Conservation (phyloP, 2,113 vertebrate genomes). For the Sphyrna mokarran region DNA sequence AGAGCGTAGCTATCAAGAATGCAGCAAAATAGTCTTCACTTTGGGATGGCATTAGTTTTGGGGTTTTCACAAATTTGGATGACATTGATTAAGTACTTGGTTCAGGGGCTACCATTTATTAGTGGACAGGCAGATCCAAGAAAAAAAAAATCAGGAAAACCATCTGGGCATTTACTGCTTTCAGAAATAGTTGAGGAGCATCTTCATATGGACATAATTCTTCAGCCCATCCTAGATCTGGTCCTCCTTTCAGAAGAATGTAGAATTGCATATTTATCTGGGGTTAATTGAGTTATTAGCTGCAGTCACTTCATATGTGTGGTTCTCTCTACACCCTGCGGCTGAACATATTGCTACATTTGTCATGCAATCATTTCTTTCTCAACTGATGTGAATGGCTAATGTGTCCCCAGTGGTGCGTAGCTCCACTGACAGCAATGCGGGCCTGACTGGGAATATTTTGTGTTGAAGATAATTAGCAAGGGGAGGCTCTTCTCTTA, state of each 20-base stretch:
- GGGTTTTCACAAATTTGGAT: too few relatives aligned
- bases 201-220: background rate
- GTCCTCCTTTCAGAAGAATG: too few relatives aligned
- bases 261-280: background rate
- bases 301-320: background rate
- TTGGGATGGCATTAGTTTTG: background rate
- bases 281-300: background rate
- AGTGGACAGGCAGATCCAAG: background rate
- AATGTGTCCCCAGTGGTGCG: background rate
- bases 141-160: background rate
- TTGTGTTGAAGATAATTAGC: background rate
- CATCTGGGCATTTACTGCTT: background rate
- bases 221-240: background rate
- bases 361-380: background rate
- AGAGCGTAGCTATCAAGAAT: background rate
- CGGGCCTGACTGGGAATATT: background rate
- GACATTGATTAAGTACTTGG: background rate
- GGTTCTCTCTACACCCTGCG: background rate
- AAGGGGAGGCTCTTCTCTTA: background rate
- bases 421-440: background rate
- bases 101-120: background rate
- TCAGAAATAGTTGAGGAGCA: background rate
- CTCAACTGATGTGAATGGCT: background rate
- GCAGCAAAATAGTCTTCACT: background rate
- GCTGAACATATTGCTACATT: background rate